Evolutionary conservation across 2,113 vertebrate genomes (phyloP), one percentile per base, ranked within the genome.

Genomic region (Spermophilus dauricus): DNA sequence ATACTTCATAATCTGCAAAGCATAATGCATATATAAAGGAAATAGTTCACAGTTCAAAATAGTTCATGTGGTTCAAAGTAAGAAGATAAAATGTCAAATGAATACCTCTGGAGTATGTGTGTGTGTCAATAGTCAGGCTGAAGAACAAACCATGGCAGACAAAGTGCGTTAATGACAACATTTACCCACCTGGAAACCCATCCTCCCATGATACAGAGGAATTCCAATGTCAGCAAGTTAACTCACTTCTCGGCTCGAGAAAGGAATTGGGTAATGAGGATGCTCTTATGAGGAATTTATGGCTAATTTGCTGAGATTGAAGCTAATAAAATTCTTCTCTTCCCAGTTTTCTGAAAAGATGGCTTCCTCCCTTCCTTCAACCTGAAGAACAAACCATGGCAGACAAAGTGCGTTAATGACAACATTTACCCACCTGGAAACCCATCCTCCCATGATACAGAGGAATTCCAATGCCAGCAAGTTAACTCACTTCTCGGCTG

Each of bases 361-460:
- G 10, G 18, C 8, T 61, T 83, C 61, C 39, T 48, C 37, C 65
- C 16, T 45, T 75, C 75, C 77, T 86, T 65, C 53, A 53, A 5
- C 30, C n/a, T n/a, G n/a, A n/a, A n/a, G n/a, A n/a, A n/a, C n/a
- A n/a, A n/a, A n/a, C n/a, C n/a, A n/a, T n/a, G 7, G 32, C 18
- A 32, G 32, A 92, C 4, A 24, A 4, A 63, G 12, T 11, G 4
- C 53, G 56, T 13, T 18, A 26, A 26, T 5, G 9, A 84, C 56
- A 24, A 5, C 8, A 11, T 67, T 63, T 76, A 1, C 9, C 3
- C 65, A 61, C 34, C 7, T 17, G 37, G 39, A 83, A 37, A 70
- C 32, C 48, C 4, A 53, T 16, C 56, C 4, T 2, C 0, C 1
- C 0, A 53, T 8, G 65, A 39, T 17, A 30, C 12, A 30, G 70